A percentile compares a stretch with the other conserved stretches of the same genome.
Conservation (phyloP, 1,140 invertebrate species). For the fruit fly (Drosophila melanogaster) region DNA sequence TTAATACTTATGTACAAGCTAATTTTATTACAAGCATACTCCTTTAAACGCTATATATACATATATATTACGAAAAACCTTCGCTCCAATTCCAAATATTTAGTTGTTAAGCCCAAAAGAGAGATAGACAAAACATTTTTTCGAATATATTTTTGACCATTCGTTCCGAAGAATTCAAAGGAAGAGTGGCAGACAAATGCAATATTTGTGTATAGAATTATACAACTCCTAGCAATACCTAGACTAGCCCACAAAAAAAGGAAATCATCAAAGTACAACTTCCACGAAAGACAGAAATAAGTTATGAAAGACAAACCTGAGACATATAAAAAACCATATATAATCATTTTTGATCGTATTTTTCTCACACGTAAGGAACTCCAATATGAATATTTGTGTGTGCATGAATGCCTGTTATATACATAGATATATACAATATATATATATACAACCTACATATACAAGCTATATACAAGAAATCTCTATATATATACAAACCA, state of each 20-base stretch:
- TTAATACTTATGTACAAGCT: constrained; percentile 44
- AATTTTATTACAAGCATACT: constrained; percentile 48
- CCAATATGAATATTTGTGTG: constrained; percentile 60
- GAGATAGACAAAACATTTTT: constrained; percentile 27
- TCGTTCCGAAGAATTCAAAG: constrained; percentile 19
- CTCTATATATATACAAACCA: constrained; percentile 42
- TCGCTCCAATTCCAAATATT: constrained; percentile 81
- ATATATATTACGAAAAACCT: constrained; percentile 55
- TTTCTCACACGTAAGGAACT: constrained; percentile 62
- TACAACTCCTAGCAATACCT: constrained; percentile 35
- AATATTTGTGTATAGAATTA: constrained; percentile 43
- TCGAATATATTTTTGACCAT: constrained; percentile 47
- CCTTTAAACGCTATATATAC: constrained; percentile 30
- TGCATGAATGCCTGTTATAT: constrained; percentile 62
- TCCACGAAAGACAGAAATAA: constrained; percentile 55
- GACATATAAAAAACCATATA: constrained; percentile 53
- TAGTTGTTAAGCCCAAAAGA: constrained; percentile 64
- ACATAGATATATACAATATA: constrained; percentile 61
- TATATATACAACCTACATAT: constrained; percentile 34
- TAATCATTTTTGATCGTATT: constrained; percentile 61
- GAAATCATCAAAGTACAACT: constrained; percentile 65
- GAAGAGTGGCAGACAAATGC: constrained; percentile 52
- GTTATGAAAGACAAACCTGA: constrained; percentile 61
- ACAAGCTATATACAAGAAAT: constrained; percentile 43
- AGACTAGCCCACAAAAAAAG: constrained; percentile 38